phyloP scores from a whole-genome alignment of 2,113 vertebrate genomes.

The Sceloporus undulatus region DNA sequence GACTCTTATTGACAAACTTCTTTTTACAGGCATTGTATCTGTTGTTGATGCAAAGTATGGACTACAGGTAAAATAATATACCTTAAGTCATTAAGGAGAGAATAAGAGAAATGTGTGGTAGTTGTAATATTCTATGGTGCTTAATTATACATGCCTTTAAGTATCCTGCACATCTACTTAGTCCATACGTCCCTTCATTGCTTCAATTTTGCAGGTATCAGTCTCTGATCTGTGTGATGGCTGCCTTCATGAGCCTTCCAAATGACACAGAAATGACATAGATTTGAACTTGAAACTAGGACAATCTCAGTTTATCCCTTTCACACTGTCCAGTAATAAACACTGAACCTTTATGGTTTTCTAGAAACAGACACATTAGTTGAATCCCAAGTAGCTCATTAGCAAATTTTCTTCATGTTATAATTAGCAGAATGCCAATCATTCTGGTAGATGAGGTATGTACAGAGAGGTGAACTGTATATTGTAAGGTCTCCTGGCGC shows the following conservation, averaged over 20 bases:
- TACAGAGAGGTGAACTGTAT: too few relatives aligned
- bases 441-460: neutral
- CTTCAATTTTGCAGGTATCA: neutral
- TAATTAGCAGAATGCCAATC: neutral
- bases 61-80: conserved; percentile 82
- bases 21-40: conserved; percentile 89
- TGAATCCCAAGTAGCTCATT: neutral
- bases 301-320: neutral
- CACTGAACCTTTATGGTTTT: neutral
- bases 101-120: neutral
- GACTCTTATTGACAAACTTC: neutral
- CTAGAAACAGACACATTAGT: neutral
- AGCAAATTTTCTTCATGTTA: neutral
- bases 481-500: neutral
- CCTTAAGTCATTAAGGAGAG: neutral
- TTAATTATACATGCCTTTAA: neutral
- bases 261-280: neutral
- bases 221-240: neutral
- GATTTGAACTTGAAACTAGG: neutral
- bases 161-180: neutral
- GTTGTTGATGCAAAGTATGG: conserved; percentile 95
- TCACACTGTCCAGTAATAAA: neutral
- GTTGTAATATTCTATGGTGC: neutral
- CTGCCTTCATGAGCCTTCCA: neutral
- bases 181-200: neutral